Conservation (phyloP, 2,797 vertebrate species). For the Enteromius treurensis region DNA sequence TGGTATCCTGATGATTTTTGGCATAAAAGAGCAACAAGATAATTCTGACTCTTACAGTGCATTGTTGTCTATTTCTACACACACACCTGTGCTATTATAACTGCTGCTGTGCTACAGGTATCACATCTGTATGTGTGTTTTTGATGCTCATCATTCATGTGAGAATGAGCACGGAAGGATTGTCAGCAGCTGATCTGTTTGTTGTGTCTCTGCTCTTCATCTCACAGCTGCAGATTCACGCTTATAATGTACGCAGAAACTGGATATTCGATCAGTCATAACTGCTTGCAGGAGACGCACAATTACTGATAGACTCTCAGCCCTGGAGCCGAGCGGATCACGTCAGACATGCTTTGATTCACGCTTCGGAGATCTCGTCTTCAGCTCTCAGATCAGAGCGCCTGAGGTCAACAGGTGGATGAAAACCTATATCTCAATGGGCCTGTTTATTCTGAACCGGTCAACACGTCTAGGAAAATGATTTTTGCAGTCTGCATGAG, state of each 20-base stretch:
- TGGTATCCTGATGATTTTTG: too few species aligned
- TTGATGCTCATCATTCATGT: neutral
- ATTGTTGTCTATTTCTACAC: too few species aligned
- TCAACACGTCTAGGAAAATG: conserved; percentile 46
- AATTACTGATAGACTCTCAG: conserved; percentile 58
- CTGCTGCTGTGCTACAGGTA: too few species aligned
- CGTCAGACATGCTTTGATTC: conserved; percentile 71
- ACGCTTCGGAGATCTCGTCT: conserved; percentile 21
- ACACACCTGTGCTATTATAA: too few species aligned
- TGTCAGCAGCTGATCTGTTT: neutral
- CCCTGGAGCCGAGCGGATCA: conserved; percentile 60
- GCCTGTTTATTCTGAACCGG: neutral
- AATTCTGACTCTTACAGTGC: too few species aligned
- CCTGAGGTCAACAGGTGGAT: conserved; percentile 66
- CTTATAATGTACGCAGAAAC: conserved; percentile 60
- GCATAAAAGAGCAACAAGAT: too few species aligned
- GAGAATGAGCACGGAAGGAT: too few species aligned
- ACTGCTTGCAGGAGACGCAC: conserved; percentile 56
- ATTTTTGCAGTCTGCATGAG: conserved; percentile 41
- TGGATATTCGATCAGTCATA: conserved; percentile 69
- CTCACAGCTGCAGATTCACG: conserved; percentile 30
- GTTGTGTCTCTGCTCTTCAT: neutral
- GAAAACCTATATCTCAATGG: conserved; percentile 69
- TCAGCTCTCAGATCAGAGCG: conserved; percentile 56
- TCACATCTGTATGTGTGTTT: neutral